These are phyloP conservation scores for Pterois miles DNA, from an alignment of 2,797 vertebrate species.

Conservation along the genomic window DNA sequence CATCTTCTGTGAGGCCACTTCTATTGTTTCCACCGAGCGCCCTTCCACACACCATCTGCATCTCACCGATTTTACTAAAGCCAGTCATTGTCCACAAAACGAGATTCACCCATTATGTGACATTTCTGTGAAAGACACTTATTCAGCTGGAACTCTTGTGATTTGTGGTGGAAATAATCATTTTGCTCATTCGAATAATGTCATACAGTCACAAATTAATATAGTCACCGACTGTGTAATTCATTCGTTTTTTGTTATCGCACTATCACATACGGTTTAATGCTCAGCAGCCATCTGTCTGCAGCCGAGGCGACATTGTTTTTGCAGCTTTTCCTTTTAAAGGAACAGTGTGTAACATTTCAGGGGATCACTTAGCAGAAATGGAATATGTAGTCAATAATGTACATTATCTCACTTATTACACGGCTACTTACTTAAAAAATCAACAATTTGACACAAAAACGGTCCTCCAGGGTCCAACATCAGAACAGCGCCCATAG, in stretches of 20 bases:
- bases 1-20: neutral
- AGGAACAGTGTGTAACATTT: too few species aligned
- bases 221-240: neutral
- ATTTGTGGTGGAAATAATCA: neutral
- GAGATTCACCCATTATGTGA: neutral
- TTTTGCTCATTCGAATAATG: neutral
- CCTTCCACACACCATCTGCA: neutral
- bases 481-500: too few species aligned
- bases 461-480: too few species aligned
- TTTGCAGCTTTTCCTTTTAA: too few species aligned
- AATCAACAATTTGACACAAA: too few species aligned
- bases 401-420: too few species aligned
- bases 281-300: neutral
- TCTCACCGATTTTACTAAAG: neutral
- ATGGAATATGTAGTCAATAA: too few species aligned
- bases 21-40: conserved; percentile 2
- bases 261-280: neutral
- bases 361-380: too few species aligned
- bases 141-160: neutral
- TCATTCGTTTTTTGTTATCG: neutral
- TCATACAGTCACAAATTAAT: neutral
- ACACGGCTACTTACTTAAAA: too few species aligned
- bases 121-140: neutral
- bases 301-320: neutral
- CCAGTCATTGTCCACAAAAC: conserved; percentile 1